phyloP scores from a whole-genome alignment of 2,888 invertebrate genomes.

The Andrena praecox region DNA sequence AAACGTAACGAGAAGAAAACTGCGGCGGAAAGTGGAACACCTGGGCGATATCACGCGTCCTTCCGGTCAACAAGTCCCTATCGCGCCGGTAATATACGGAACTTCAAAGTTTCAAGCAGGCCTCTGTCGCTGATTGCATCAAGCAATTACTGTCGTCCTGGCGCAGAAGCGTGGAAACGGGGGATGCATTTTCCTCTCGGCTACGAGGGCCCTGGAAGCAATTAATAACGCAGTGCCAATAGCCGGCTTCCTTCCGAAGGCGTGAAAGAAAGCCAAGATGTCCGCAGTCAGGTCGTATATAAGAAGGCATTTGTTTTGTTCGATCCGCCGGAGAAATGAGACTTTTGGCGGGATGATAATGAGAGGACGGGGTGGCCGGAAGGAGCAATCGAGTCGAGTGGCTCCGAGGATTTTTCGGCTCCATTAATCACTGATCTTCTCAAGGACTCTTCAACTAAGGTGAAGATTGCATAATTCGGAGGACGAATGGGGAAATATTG shows the following conservation, averaged over 20 bases:
- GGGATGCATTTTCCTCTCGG: neutral
- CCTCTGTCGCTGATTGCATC: conserved; percentile 37
- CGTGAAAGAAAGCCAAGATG: too few relatives aligned
- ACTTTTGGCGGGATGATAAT: neutral
- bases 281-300: too few relatives aligned
- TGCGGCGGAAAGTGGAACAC: conserved; percentile 52
- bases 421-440: conserved; percentile 2
- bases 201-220: neutral
- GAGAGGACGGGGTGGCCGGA: neutral
- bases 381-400: neutral
- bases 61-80: conserved; percentile 58
- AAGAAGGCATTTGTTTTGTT: neutral
- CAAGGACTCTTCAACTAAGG: neutral
- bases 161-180: neutral
- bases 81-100: conserved; percentile 31
- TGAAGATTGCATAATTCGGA: conserved; percentile 1
- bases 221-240: conserved; percentile 7
- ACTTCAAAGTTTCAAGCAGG: conserved; percentile 18
- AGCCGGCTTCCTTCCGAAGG: too few relatives aligned
- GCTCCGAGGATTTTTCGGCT: neutral
- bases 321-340: neutral
- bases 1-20: conserved; percentile 29
- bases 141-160: conserved; percentile 31
- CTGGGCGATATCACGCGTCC: conserved; percentile 49
- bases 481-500: neutral